These are phyloP conservation scores for Eucidaris tribuloides DNA, from an alignment of 35 echinoderm and acorn worm genomes.

Conservation along the genomic window DNA sequence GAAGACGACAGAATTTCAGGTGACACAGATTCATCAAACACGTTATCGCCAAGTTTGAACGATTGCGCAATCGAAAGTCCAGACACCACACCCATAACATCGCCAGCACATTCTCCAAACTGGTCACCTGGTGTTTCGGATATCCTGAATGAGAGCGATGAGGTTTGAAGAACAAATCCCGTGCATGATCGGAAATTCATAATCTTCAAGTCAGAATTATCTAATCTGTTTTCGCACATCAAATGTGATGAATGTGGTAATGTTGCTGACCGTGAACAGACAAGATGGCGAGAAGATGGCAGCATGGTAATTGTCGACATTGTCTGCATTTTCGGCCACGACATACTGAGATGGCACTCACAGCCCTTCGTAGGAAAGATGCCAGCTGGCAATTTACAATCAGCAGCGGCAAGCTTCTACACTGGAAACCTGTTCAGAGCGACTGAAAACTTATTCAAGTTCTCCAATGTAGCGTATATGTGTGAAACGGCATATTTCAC, in stretches of 20 bases:
- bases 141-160: background rate
- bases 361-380: slow-evolving; percentile 19
- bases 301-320: background rate
- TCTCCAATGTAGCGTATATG: background rate
- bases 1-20: too few relatives aligned
- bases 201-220: background rate
- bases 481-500: background rate
- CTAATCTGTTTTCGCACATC: background rate
- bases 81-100: too few relatives aligned
- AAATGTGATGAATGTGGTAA: background rate
- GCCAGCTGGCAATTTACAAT: slow-evolving; percentile 19
- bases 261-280: background rate
- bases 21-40: too few relatives aligned
- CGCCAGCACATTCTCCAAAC: too few relatives aligned
- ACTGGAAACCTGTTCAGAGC: slow-evolving; percentile 7
- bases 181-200: background rate
- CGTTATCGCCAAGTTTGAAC: too few relatives aligned
- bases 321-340: slow-evolving; percentile 2
- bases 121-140: too few relatives aligned
- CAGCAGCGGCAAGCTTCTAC: slow-evolving; percentile 18
- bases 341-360: slow-evolving; percentile 26
- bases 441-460: background rate
- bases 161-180: background rate
- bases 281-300: background rate
- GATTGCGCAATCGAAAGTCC: too few relatives aligned